A percentile compares a stretch with the other conserved stretches of the same genome.
phyloP scores from a whole-genome alignment of 2,797 vertebrate genomes.

The Apogon hyalosoma region DNA sequence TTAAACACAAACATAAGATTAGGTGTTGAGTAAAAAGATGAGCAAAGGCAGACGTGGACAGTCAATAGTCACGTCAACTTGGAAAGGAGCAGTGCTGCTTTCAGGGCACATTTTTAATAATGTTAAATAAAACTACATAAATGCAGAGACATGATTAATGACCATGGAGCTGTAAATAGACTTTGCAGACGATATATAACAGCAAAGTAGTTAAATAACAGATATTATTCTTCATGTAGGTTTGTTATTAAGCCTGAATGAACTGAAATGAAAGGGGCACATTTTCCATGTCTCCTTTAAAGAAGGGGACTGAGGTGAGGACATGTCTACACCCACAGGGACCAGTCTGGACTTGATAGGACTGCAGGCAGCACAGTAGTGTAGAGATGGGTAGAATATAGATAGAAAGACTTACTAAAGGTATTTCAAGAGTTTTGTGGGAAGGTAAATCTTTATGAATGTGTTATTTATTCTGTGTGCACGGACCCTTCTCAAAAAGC shows the following conservation, averaged over 20 bases:
- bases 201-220: neutral
- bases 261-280: neutral
- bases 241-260: neutral
- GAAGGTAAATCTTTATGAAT: no score
- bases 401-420: no score
- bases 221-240: fast-evolving
- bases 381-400: no score
- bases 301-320: neutral
- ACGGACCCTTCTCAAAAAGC: no score
- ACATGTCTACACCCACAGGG: neutral
- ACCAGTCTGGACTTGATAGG: no score
- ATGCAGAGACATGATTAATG: neutral
- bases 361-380: no score
- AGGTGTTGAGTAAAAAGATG: neutral
- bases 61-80: neutral
- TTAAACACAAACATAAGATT: neutral
- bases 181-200: neutral
- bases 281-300: no score
- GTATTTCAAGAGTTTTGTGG: no score
- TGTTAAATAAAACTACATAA: neutral
- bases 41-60: fast-evolving
- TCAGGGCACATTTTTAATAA: neutral
- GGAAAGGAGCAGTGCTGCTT: neutral
- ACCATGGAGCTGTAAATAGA: neutral
- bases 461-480: no score